Evolutionary conservation across 2,888 invertebrate species (phyloP).

Genomic region (Synergus laeviventris): DNA sequence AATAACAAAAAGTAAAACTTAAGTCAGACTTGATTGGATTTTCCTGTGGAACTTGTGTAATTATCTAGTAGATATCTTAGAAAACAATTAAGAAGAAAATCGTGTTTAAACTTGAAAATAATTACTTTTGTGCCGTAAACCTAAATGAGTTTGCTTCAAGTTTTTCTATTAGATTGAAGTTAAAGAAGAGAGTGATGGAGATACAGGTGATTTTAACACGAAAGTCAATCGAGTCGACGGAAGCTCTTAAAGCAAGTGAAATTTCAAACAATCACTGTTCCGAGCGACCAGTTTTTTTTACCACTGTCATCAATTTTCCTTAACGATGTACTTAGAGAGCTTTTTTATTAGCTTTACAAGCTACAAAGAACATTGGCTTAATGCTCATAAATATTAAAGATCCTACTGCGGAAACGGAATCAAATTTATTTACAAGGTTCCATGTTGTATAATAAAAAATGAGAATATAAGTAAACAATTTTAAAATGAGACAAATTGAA

Average conservation of each 20-base stretch:
- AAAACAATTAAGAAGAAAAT: conserved; percentile 39
- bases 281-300: conserved; percentile 28
- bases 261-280: conserved; percentile 37
- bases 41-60: conserved; percentile 37
- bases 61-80: conserved; percentile 26
- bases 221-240: conserved; percentile 36
- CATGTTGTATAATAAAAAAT: background rate
- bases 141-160: conserved; percentile 35
- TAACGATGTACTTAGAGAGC: conserved; percentile 37
- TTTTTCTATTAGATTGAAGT: conserved; percentile 38
- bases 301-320: conserved; percentile 31
- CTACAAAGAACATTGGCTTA: conserved; percentile 20
- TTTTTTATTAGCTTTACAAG: conserved; percentile 32
- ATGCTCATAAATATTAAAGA: conserved; percentile 23
- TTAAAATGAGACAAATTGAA: no score
- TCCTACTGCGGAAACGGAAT: background rate
- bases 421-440: conserved; percentile 12
- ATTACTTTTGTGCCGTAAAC: conserved; percentile 36
- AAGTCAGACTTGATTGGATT: conserved; percentile 22
- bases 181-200: conserved; percentile 15
- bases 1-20: conserved; percentile 8
- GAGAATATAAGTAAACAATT: no score
- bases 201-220: conserved; percentile 19
- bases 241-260: conserved; percentile 33
- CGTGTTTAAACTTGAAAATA: conserved; percentile 38